A percentile compares a stretch with the other conserved stretches of the same genome.
Evolutionary conservation across 2,888 invertebrate species (phyloP).

Genomic region (Acholoe squamosa): DNA sequence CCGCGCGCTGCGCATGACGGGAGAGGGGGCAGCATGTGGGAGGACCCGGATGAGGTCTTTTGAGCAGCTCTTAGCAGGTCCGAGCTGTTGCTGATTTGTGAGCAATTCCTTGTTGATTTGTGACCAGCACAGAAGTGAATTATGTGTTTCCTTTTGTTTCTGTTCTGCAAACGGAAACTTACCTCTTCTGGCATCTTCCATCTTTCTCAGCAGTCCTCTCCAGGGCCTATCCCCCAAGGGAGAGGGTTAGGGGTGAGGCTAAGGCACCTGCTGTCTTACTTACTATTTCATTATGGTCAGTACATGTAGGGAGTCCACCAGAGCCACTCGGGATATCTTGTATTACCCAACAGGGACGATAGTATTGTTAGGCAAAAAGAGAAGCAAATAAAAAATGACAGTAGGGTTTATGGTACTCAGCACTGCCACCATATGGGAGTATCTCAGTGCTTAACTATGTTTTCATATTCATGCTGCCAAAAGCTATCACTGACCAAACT

Average conservation of each 20-base stretch:
- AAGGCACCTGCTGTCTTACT: background rate
- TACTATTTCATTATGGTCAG: background rate
- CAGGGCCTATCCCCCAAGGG: background rate
- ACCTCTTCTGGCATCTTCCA: background rate
- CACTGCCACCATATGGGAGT: too few relatives aligned
- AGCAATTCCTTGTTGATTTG: background rate
- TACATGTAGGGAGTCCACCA: background rate
- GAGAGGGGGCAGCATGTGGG: conserved; percentile 48
- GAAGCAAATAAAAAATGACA: too few relatives aligned
- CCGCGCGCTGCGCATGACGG: conserved; percentile 38
- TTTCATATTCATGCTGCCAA: too few relatives aligned
- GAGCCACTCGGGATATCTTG: too few relatives aligned
- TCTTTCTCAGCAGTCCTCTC: background rate
- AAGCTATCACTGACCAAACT: too few relatives aligned
- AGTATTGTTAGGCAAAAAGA: too few relatives aligned
- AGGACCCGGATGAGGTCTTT: conserved; percentile 20
- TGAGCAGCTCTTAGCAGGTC: conserved; percentile 40
- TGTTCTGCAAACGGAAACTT: background rate
- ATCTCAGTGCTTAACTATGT: too few relatives aligned
- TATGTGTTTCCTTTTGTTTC: conserved; percentile 40
- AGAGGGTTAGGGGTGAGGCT: background rate
- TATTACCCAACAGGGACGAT: too few relatives aligned
- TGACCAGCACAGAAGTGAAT: background rate
- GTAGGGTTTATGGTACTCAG: too few relatives aligned
- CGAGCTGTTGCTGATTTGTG: conserved; percentile 27